Conservation (phyloP, 2,888 invertebrate species). For the Trachelus tabidus region DNA sequence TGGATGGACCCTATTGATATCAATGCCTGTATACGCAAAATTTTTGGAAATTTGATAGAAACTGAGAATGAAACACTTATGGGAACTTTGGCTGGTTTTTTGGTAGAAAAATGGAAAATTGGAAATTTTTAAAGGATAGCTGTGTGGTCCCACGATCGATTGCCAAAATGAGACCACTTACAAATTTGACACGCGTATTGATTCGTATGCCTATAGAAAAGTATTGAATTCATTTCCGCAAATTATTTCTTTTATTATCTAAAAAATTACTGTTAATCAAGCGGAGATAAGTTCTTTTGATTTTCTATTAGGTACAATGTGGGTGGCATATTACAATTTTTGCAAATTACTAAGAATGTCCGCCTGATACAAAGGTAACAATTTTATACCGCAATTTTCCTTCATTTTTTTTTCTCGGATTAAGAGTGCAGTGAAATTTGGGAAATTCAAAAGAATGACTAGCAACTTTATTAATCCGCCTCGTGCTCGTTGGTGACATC, state of each 20-base stretch:
- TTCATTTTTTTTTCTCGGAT: not conserved
- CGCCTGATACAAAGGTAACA: not conserved
- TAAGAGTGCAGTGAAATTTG: not conserved
- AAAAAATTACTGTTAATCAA: not conserved
- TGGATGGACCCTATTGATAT: not conserved
- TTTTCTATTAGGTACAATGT: not conserved
- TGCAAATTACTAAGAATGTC: not conserved
- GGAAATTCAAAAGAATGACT: not conserved
- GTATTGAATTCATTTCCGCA: constrained; percentile 3
- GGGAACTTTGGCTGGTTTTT: not conserved
- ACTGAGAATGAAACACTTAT: not conserved
- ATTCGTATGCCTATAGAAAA: not conserved
- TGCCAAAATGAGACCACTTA: constrained; percentile 3
- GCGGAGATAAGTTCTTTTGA: not conserved
- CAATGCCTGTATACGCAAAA: not conserved
- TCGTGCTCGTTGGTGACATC: not conserved
- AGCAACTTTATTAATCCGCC: not conserved
- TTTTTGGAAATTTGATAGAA: not conserved
- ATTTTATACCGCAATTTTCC: not conserved
- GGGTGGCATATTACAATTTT: not conserved
- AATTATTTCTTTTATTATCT: constrained; percentile 1
- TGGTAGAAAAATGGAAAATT: not conserved
- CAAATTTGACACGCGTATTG: constrained; percentile 10
- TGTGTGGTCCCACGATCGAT: not conserved
- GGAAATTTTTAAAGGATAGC: not conserved